Conservation (phyloP, 2,113 vertebrate species). For the Tenebrosternarchus preto region DNA sequence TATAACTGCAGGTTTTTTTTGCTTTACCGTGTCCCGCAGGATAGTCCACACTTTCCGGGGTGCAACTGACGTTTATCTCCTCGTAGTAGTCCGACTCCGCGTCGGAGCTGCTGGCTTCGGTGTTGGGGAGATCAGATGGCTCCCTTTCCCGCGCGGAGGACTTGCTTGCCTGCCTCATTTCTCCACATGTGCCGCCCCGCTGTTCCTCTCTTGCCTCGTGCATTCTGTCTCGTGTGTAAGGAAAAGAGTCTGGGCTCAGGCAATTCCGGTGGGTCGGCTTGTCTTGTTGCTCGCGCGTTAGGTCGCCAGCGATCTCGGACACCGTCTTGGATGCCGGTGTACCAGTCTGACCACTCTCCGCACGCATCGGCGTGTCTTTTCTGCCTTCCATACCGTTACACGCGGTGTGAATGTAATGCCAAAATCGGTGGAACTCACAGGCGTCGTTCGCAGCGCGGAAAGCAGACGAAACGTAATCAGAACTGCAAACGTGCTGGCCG, state of each 20-base stretch:
- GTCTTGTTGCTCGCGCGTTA: conserved; percentile 78
- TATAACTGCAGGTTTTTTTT: too few species aligned
- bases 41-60: conserved; percentile 93
- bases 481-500: conserved; percentile 63
- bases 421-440: conserved; percentile 44
- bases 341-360: conserved; percentile 85
- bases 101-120: conserved; percentile 93
- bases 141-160: conserved; percentile 70
- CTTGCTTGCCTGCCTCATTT: conserved; percentile 76
- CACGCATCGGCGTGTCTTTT: conserved; percentile 89
- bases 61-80: conserved; percentile 99
- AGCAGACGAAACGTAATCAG: conserved; percentile 80
- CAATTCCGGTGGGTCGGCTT: conserved; percentile 82
- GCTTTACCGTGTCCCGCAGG: conserved; percentile 87
- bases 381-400: conserved; percentile 85
- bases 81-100: conserved; percentile 99
- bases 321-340: conserved; percentile 79
- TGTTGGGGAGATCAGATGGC: conserved; percentile 75
- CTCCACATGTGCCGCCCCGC: conserved; percentile 78
- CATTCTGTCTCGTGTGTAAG: conserved; percentile 77
- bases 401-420: conserved; percentile 18
- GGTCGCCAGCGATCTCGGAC: conserved; percentile 80
- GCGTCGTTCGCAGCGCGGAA: conserved; percentile 56
- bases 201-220: conserved; percentile 74
- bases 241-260: conserved; percentile 80